Conservation (phyloP, 2,113 vertebrate species). For the Clupea harengus region DNA sequence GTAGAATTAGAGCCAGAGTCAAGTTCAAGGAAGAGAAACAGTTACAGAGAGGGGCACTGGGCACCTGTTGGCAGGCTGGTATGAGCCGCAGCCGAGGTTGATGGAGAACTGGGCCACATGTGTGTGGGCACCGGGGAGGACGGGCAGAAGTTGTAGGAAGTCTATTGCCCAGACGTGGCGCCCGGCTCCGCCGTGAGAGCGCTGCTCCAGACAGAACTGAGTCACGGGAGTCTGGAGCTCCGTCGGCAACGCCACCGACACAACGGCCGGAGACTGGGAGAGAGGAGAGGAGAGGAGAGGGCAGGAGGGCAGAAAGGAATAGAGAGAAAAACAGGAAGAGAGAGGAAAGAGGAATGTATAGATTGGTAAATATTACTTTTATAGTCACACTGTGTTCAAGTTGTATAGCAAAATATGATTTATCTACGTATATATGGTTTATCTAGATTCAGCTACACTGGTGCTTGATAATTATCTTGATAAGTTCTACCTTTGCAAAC, state of each 20-base stretch:
- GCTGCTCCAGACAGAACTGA: conserved; percentile 93
- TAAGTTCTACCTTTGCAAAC: too few species aligned
- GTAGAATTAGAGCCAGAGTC: too few species aligned
- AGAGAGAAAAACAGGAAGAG: not conserved
- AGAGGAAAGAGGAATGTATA: not conserved
- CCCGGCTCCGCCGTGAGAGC: conserved; percentile 80
- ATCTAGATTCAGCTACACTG: too few species aligned
- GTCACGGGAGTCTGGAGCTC: conserved; percentile 88
- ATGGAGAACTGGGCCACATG: conserved; percentile 97
- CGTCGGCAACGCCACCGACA: conserved; percentile 85
- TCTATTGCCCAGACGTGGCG: conserved; percentile 92
- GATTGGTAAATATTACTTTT: too few species aligned
- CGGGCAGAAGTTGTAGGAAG: conserved; percentile 90
- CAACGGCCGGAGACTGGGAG: conserved; percentile 81
- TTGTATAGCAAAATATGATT: too few species aligned
- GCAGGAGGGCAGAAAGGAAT: not conserved
- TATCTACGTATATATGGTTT: too few species aligned
- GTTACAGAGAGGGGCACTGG: not conserved
- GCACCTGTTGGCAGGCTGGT: conserved; percentile 95
- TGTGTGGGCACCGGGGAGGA: conserved; percentile 83
- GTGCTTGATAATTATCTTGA: too few species aligned
- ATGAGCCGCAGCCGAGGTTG: conserved; percentile 94
- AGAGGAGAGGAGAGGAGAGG: not conserved
- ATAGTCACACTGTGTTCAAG: too few species aligned
- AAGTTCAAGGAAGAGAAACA: not conserved